phyloP scores from a whole-genome alignment of 2,113 vertebrate species.

The Kryptolebias marmoratus region DNA sequence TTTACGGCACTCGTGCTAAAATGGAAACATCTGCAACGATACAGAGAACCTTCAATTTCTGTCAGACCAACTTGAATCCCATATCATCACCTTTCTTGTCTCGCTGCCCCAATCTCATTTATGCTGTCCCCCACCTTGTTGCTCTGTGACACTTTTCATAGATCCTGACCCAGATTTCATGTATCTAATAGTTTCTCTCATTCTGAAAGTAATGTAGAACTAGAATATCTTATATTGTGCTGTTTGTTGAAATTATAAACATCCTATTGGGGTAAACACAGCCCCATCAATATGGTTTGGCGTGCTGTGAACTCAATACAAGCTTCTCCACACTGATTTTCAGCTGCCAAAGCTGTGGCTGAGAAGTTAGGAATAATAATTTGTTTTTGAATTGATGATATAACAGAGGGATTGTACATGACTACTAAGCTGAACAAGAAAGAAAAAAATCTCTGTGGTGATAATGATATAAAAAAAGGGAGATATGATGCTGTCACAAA shows the following conservation, averaged over 20 bases:
- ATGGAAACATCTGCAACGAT: not conserved
- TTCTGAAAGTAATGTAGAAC: slow-evolving; percentile 33
- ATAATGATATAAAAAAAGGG: not conserved
- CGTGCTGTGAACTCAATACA: slow-evolving; percentile 12
- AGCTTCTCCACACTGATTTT: not conserved
- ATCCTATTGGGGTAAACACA: slow-evolving; percentile 53
- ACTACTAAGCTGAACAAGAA: slow-evolving; percentile 6
- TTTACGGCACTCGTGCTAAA: not conserved
- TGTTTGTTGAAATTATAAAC: slow-evolving; percentile 49
- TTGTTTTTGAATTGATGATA: slow-evolving; percentile 1
- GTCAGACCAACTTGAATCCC: slow-evolving; percentile 42
- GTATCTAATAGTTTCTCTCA: slow-evolving; percentile 43
- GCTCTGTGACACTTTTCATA: slow-evolving; percentile 33
- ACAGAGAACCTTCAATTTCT: slow-evolving; percentile 16
- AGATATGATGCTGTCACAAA: too few species aligned
- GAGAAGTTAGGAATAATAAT: not conserved
- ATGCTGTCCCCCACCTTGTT: slow-evolving; percentile 43
- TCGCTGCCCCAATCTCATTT: slow-evolving; percentile 39
- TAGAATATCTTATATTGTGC: slow-evolving; percentile 17
- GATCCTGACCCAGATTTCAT: slow-evolving; percentile 23
- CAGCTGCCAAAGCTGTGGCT: not conserved
- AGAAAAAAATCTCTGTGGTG: too few species aligned
- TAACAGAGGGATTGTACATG: not conserved
- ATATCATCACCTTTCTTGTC: slow-evolving; percentile 44
- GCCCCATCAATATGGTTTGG: slow-evolving; percentile 29